Percentiles rank a stretch among this genome's conserved stretches.
Evolutionary conservation across 2,113 vertebrate genomes (phyloP).

Genomic region (Pica pica): DNA sequence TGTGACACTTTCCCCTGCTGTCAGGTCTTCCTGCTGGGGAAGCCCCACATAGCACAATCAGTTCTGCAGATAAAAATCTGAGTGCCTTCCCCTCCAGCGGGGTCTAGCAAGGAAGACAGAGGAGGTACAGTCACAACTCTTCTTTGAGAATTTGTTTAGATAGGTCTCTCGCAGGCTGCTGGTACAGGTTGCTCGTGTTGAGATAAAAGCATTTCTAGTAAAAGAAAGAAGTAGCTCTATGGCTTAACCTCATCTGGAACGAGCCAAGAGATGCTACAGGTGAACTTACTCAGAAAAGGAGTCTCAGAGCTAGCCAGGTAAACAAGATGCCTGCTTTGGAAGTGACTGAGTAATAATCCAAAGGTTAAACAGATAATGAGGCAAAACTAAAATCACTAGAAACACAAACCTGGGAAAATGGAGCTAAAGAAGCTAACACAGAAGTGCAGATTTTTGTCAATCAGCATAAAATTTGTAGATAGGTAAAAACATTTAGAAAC

Average conservation of each 20-base stretch:
- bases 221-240: background rate
- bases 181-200: background rate
- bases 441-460: background rate
- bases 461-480: background rate
- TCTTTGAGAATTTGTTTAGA: background rate
- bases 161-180: background rate
- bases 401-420: background rate
- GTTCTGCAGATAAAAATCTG: background rate
- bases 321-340: background rate
- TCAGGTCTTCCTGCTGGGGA: background rate
- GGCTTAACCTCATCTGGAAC: background rate
- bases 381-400: background rate
- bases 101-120: background rate
- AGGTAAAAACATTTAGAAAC: background rate
- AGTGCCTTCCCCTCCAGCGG: background rate
- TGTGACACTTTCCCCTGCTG: background rate
- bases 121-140: background rate
- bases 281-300: background rate
- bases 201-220: background rate
- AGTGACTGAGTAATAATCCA: background rate
- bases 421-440: background rate
- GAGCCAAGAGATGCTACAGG: background rate
- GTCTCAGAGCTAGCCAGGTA: background rate
- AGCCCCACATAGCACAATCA: background rate
- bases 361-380: background rate